These are phyloP conservation scores for Drosophila pseudoobscura DNA, from an alignment of 1,140 invertebrate species.

Conservation along the genomic window DNA sequence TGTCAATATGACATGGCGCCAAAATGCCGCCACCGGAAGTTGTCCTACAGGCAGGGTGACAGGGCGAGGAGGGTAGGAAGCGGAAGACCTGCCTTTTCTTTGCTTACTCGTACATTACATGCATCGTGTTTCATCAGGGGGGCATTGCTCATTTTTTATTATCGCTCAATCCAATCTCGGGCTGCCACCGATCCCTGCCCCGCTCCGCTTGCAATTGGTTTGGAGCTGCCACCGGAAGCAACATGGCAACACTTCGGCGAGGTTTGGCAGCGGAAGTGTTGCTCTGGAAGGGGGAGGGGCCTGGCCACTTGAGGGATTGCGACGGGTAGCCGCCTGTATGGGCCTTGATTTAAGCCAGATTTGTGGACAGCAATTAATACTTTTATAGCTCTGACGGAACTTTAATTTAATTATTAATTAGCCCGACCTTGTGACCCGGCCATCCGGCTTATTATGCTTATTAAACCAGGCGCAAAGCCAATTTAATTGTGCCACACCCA, in stretches of 20 bases:
- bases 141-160: constrained; percentile 57
- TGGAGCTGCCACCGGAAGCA: constrained; percentile 60
- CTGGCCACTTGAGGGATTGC: constrained; percentile 37
- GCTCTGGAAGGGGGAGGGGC: constrained; percentile 35
- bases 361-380: constrained; percentile 70
- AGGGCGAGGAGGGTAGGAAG: constrained; percentile 11
- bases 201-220: constrained; percentile 55
- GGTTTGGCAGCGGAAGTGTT: constrained; percentile 44
- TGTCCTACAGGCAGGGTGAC: constrained; percentile 17
- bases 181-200: neutral
- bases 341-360: constrained; percentile 49
- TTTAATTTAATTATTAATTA: constrained; percentile 81
- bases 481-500: constrained; percentile 54
- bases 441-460: constrained; percentile 60
- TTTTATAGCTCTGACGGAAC: constrained; percentile 59
- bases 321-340: too few species aligned
- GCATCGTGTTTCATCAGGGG: constrained; percentile 42
- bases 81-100: constrained; percentile 19
- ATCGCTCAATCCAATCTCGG: constrained; percentile 70
- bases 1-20: constrained; percentile 68
- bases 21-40: constrained; percentile 62
- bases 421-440: constrained; percentile 18
- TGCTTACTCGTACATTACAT: neutral
- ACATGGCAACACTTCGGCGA: constrained; percentile 61
- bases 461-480: constrained; percentile 68